phyloP scores from a whole-genome alignment of 2,888 invertebrate genomes.

The Yponomeuta sedellus region DNA sequence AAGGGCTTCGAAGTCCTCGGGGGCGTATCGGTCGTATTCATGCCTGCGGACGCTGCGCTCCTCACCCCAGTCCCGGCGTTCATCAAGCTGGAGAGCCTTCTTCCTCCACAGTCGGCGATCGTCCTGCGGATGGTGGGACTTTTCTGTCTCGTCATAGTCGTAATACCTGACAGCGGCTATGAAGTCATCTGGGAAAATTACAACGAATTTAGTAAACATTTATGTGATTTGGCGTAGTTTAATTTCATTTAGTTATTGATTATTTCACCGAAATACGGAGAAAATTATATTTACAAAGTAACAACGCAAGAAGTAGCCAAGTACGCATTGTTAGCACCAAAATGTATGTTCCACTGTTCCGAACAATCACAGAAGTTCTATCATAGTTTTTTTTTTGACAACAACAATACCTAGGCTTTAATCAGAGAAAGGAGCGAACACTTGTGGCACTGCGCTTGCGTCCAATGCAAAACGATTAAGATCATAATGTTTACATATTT shows the following conservation, averaged over 20 bases:
- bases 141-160: slow-evolving; percentile 58
- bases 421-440: slow-evolving; percentile 8
- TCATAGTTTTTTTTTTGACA: slow-evolving; percentile 16
- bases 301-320: slow-evolving; percentile 53
- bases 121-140: slow-evolving; percentile 47
- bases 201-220: not conserved
- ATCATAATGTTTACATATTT: not conserved
- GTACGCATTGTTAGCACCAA: slow-evolving; percentile 45
- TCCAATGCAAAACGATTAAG: slow-evolving; percentile 2
- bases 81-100: slow-evolving; percentile 49
- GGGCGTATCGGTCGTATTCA: slow-evolving; percentile 45
- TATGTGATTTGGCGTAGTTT: not conserved
- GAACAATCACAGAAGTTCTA: slow-evolving; percentile 1
- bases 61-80: slow-evolving; percentile 45
- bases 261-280: not conserved
- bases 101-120: slow-evolving; percentile 62
- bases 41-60: slow-evolving; percentile 31
- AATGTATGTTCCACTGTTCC: not conserved
- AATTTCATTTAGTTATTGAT: no score
- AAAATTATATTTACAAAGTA: slow-evolving; percentile 52
- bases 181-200: slow-evolving; percentile 51
- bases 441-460: not conserved
- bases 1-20: slow-evolving; percentile 18
- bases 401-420: slow-evolving; percentile 28
- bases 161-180: slow-evolving; percentile 44